phyloP scores from a whole-genome alignment of 1,140 invertebrate genomes.

The Coptotermes formosanus region DNA sequence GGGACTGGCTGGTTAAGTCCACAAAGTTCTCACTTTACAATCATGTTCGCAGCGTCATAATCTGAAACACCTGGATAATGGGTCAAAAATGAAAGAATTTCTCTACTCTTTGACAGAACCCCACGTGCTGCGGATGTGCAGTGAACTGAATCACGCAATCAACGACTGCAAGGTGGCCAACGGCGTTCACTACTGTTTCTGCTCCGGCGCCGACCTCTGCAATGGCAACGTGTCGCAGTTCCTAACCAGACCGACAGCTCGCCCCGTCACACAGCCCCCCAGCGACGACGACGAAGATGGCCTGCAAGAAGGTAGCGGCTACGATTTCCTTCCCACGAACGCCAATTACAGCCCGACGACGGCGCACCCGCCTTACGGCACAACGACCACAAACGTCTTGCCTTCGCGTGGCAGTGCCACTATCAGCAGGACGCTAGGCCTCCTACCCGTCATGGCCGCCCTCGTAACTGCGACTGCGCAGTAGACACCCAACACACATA shows the following conservation, averaged over 20 bases:
- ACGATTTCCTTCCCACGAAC: neutral
- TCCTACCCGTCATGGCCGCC: neutral
- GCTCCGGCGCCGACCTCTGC: slow-evolving; percentile 51
- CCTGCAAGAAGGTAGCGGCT: slow-evolving; percentile 7
- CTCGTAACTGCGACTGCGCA: neutral
- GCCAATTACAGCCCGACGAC: neutral
- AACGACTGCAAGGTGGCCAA: slow-evolving; percentile 52
- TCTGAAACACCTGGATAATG: too few relatives aligned
- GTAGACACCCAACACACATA: neutral
- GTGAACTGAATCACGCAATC: slow-evolving; percentile 46
- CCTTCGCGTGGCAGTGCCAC: slow-evolving; percentile 12
- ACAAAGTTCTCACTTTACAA: too few relatives aligned
- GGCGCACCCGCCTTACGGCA: neutral
- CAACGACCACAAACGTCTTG: neutral
- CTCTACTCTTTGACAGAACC: slow-evolving; percentile 29
- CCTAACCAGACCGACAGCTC: neutral
- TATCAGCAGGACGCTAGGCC: neutral
- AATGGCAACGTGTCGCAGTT: slow-evolving; percentile 44
- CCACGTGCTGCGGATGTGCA: slow-evolving; percentile 47
- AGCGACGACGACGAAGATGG: slow-evolving; percentile 21
- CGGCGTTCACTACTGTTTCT: slow-evolving; percentile 53
- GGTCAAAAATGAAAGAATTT: too few relatives aligned
- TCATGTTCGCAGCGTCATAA: too few relatives aligned
- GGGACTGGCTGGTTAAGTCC: too few relatives aligned
- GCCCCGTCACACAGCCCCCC: neutral